A percentile compares a stretch with the other conserved stretches of the same genome.
These are phyloP conservation scores for Latrodectus geometricus DNA, from an alignment of 1,140 invertebrate species.

Conservation along the genomic window DNA sequence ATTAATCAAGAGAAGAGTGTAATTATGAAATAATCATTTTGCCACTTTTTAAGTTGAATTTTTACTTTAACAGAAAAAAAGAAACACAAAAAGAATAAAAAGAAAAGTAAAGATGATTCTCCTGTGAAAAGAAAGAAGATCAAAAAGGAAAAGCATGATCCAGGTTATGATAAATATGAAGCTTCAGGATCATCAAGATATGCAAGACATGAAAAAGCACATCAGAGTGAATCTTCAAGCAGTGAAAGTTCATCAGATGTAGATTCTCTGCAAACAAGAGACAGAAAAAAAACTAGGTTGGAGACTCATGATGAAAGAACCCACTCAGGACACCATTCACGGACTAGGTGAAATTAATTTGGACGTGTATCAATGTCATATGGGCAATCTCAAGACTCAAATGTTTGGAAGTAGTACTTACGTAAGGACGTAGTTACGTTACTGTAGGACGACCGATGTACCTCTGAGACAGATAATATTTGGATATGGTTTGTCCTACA, in stretches of 20 bases:
- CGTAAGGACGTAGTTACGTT: too few species aligned
- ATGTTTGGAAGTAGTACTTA: background rate
- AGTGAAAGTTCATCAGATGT: slow-evolving; percentile 1
- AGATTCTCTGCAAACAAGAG: background rate
- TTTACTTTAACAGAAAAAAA: slow-evolving; percentile 20
- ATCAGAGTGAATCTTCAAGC: background rate
- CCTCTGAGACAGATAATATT: too few species aligned
- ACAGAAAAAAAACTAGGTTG: background rate
- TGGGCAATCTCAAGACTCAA: background rate
- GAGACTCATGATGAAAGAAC: background rate
- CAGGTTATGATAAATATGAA: slow-evolving; percentile 39
- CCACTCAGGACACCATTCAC: background rate
- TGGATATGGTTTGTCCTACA: too few species aligned
- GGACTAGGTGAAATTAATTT: background rate
- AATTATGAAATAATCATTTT: too few species aligned
- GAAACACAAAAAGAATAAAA: slow-evolving; percentile 39
- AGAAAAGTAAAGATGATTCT: slow-evolving; percentile 1
- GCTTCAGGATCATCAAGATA: too few species aligned
- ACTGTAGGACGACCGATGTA: too few species aligned
- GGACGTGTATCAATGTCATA: background rate
- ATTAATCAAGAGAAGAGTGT: too few species aligned
- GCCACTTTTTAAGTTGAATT: background rate
- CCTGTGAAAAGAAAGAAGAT: slow-evolving; percentile 3
- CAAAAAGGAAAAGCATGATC: slow-evolving; percentile 46
- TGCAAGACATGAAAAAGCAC: background rate